Base-by-base conservation (phyloP, 1,140 invertebrate genomes). In the Pseudachorutes palmiensis region DNA sequence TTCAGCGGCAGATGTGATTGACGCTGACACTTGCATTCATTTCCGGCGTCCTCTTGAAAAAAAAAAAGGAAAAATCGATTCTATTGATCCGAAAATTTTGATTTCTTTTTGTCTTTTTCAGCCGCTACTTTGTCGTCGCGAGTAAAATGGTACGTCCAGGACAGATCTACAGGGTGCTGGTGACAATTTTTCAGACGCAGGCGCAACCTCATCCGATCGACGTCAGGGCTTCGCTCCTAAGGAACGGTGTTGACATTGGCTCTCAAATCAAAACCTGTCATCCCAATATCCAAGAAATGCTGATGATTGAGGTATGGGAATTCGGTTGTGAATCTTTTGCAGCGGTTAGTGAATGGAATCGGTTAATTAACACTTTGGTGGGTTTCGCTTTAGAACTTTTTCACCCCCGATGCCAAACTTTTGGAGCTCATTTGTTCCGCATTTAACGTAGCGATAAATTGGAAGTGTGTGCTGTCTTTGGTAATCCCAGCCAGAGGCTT, bases 61-160 rank as follows among this genome's bases (percentile, higher is more conserved):
- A 55, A 55, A 26, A 26, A 55, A 55, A 14, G 9, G 24, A 55
- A 14, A 5, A 14, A 55, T 55, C 24, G 51, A 55, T 60, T 29
- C 30, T 3, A n/a, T n/a, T n/a, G n/a, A n/a, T n/a, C 2, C 30
- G 26, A 3, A 60, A 55, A 55, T 5, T 55, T 26, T 55, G 12
- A 14, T 55, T 55, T 58, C 22, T 63, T 29, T 58, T 68, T 14
- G 31, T 66, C 57, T 30, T 36, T 65, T 62, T 14, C 79, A 91
- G 89, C 57, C 89, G 88, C 26, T 94, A 94, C 76, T 92, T 95
- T 74, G 84, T 94, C 60, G 87, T 94, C 22, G 89, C 91, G 1
- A 92, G 90, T 19, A 82, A 84, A 62, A 88, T 92, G 83, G 87
- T 94, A 1, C 82, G 92, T 26, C 91, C 92, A 0, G 89, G 89